Conservation (phyloP, 2,113 vertebrate genomes). For the Grallaria varia region DNA sequence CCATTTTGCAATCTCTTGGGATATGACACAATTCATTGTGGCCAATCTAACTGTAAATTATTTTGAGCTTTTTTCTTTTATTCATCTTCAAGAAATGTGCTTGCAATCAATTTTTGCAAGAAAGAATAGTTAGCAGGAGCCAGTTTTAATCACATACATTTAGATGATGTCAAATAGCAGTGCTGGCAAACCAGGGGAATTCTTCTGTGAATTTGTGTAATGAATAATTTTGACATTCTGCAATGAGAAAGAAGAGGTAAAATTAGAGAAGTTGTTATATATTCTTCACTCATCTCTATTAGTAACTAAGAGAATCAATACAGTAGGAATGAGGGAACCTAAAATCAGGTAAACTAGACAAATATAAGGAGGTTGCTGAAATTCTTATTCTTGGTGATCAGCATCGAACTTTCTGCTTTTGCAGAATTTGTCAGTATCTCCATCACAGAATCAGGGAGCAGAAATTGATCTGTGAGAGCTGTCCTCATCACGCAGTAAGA, state of each 20-base stretch:
- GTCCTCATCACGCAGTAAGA: neutral
- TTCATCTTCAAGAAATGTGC: conserved; percentile 6
- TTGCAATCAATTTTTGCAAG: neutral
- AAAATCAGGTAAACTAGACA: neutral
- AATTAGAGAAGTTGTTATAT: neutral
- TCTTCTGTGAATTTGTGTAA: neutral
- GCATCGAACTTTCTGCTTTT: neutral
- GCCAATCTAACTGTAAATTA: neutral
- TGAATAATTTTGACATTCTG: neutral
- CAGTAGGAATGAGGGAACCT: neutral
- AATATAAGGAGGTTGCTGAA: neutral
- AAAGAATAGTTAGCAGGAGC: neutral
- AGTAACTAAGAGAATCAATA: conserved; percentile 2
- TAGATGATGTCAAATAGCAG: conserved; percentile 26
- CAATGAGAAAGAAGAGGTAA: neutral
- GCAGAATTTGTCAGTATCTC: conserved; percentile 15
- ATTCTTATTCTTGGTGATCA: neutral
- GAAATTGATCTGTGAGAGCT: conserved; percentile 37
- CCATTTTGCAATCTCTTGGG: neutral
- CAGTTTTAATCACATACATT: conserved; percentile 10
- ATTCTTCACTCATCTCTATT: neutral
- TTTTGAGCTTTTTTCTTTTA: neutral
- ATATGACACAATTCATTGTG: neutral
- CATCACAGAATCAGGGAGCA: conserved; percentile 16
- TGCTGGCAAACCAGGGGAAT: neutral